phyloP scores from a whole-genome alignment of 2,888 invertebrate species.

The Chaetogeoica ovagalla region DNA sequence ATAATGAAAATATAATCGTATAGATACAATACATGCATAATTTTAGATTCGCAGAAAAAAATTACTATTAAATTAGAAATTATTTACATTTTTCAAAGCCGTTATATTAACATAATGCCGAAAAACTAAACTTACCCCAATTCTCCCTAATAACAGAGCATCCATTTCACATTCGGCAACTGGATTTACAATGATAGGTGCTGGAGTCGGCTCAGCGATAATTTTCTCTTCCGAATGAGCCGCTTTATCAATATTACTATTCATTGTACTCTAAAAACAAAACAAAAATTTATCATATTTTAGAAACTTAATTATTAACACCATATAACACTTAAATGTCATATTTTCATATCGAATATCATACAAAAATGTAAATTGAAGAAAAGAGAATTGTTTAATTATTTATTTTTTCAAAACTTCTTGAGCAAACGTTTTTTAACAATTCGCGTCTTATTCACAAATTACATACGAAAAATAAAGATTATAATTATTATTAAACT shows the following conservation, averaged over 20 bases:
- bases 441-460: too few relatives aligned
- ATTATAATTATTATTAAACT: too few relatives aligned
- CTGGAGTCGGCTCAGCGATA: constrained; percentile 42
- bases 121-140: constrained; percentile 70
- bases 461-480: too few relatives aligned
- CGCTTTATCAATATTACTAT: constrained; percentile 27
- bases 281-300: neutral
- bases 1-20: too few relatives aligned
- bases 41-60: neutral
- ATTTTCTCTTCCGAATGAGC: constrained; percentile 30
- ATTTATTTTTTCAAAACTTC: too few relatives aligned
- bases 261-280: constrained; percentile 35
- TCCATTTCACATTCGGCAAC: constrained; percentile 77
- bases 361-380: too few relatives aligned
- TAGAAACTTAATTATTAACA: neutral
- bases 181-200: constrained; percentile 60
- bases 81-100: neutral
- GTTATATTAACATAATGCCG: neutral
- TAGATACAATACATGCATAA: neutral
- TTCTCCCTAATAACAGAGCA: constrained; percentile 74
- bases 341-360: too few relatives aligned
- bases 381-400: too few relatives aligned
- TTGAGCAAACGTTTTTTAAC: too few relatives aligned
- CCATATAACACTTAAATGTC: too few relatives aligned
- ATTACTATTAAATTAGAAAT: too few relatives aligned